Conservation (phyloP, 2,113 vertebrate genomes). For the Microcebus lehilahytsara region DNA sequence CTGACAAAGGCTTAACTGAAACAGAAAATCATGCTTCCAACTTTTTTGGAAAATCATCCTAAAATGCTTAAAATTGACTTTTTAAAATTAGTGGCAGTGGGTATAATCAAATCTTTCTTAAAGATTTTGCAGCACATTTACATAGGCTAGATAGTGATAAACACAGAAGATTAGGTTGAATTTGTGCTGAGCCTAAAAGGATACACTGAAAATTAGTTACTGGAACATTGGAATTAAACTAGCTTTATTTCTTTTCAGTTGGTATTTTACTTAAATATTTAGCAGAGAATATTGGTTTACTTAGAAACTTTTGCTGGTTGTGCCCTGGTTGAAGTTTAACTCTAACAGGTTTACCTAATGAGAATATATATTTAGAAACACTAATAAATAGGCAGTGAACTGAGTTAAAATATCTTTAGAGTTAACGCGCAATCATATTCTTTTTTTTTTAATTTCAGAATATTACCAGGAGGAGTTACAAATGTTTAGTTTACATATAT, state of each 20-base stretch:
- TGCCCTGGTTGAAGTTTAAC: neutral
- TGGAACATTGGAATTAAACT: neutral
- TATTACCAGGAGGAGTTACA: too few species aligned
- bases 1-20: conserved; percentile 23
- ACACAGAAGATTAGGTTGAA: neutral
- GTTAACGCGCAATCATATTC: neutral
- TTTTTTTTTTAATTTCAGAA: neutral
- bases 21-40: neutral
- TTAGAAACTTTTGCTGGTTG: neutral
- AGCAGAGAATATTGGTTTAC: neutral
- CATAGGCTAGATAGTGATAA: neutral
- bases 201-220: neutral
- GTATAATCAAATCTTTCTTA: neutral
- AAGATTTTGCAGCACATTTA: neutral
- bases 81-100: conserved; percentile 15
- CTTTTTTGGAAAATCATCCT: neutral
- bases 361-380: neutral
- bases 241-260: conserved; percentile 13
- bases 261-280: neutral
- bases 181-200: neutral
- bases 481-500: too few species aligned
- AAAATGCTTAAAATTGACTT: conserved; percentile 14
- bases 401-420: neutral
- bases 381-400: neutral
- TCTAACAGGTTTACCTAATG: neutral